Evolutionary conservation across 2,797 vertebrate genomes (phyloP), one percentile per base, ranked within the genome.

Genomic region (Amniataba percoides): DNA sequence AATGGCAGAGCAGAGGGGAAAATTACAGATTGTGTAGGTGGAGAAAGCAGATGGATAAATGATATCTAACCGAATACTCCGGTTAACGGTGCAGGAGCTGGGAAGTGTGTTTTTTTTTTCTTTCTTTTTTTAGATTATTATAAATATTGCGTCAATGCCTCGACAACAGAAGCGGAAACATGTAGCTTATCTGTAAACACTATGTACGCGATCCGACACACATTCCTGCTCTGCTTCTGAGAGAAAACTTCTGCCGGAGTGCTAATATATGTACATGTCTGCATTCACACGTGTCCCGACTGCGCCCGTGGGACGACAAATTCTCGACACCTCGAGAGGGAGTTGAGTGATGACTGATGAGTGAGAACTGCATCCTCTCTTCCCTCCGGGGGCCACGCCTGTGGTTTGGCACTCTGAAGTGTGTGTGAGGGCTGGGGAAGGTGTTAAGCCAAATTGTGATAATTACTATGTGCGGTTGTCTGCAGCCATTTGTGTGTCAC

Each of bases 401-500:
- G 81, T n/a, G 82, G 68, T 80, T 86, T 71, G 75, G 39, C 85
- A 81, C 87, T 81, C 77, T 60, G 70, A 57, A 83, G 81, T 57
- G 52, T 76, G 81, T 79, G 83, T 83, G 87, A 86, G 77, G 67
- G 61, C 77, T 63, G 69, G 46, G 45, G 34, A 81, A 81, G 87
- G 87, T 85, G 84, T 68, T 42, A 84, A 90, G 71, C 65, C 83
- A 80, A 88, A 92, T 88, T 83, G 79, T 60, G 71, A 86, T 93
- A 89, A 93, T 93, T 89, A 88, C 78, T 56, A 46, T 58, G 68
- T 76, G 80, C 80, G 82, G 78, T 75, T 53, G 77, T 82, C 67
- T 73, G 82, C 11, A 78, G 74, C 39, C 73, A 75, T 85, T 85
- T 85, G 82, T 87, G 80, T 88, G 87, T 85, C 66, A 71, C 65